Conservation (phyloP, 2,113 vertebrate genomes). For the Triplophysa siluroides region DNA sequence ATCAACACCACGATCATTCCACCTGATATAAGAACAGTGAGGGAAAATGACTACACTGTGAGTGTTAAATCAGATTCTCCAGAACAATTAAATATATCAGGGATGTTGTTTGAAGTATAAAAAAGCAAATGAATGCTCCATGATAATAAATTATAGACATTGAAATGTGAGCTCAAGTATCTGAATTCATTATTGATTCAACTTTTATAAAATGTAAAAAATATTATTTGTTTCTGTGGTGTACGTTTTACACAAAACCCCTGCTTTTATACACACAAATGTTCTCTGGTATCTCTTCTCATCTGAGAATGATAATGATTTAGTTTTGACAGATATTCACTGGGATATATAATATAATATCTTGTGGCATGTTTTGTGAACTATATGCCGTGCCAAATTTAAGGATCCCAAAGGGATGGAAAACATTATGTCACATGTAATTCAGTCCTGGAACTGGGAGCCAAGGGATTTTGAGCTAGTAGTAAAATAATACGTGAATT, state of each 20-base stretch:
- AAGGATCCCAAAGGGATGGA: neutral
- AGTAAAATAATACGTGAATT: neutral
- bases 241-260: neutral
- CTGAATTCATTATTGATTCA: neutral
- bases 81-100: neutral
- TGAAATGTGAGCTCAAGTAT: neutral
- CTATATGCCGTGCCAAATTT: constrained; percentile 23
- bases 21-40: constrained; percentile 1
- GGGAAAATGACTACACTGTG: neutral
- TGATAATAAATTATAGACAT: neutral
- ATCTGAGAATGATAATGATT: constrained; percentile 28
- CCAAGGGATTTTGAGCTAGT: neutral
- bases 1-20: neutral
- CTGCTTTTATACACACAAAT: constrained; percentile 1
- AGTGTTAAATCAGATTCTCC: neutral
- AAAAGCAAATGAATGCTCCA: neutral
- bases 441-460: neutral
- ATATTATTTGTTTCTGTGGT: too few species aligned
- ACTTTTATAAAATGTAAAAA: neutral
- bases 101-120: neutral
- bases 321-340: constrained; percentile 44
- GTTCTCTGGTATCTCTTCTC: constrained; percentile 18
- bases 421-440: constrained; percentile 8
- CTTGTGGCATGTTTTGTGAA: constrained; percentile 31
- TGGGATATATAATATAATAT: constrained; percentile 27